Evolutionary conservation across 2,113 vertebrate genomes (phyloP).

Genomic region (Cisticola juncidis): DNA sequence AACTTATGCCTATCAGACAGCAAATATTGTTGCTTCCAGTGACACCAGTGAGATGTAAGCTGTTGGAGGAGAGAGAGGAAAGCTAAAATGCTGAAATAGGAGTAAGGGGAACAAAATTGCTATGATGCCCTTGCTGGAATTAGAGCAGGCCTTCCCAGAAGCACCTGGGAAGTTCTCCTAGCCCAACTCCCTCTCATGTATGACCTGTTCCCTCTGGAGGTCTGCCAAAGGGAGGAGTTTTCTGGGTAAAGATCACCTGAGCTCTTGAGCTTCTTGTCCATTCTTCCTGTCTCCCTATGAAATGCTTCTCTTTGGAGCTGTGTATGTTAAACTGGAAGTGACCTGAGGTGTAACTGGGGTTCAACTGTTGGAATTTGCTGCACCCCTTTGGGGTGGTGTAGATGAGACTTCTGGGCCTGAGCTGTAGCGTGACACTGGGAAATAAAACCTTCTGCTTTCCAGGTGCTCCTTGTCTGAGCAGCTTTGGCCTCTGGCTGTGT

Average conservation of each 20-base stretch:
- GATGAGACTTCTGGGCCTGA: background rate
- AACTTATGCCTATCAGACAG: background rate
- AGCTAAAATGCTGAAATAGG: background rate
- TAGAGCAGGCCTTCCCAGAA: background rate
- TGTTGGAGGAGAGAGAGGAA: background rate
- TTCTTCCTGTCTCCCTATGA: background rate
- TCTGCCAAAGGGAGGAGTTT: background rate
- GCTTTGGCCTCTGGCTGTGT: conserved; percentile 1
- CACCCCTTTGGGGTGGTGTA: background rate
- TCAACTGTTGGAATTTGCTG: background rate
- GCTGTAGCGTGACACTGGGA: background rate
- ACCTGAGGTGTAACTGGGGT: background rate
- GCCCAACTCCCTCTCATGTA: fast-evolving
- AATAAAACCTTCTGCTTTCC: background rate
- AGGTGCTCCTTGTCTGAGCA: conserved; percentile 3
- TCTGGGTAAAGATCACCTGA: background rate
- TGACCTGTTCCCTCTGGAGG: background rate
- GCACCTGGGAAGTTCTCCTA: background rate
- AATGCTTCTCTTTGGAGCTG: background rate
- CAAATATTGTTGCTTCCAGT: background rate
- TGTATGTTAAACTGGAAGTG: background rate
- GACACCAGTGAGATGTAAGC: background rate
- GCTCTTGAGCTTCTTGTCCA: background rate
- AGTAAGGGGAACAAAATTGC: background rate
- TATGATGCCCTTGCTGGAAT: background rate